Evolutionary conservation across 2,113 vertebrate genomes (phyloP).

Genomic region (Oceanites oceanicus): DNA sequence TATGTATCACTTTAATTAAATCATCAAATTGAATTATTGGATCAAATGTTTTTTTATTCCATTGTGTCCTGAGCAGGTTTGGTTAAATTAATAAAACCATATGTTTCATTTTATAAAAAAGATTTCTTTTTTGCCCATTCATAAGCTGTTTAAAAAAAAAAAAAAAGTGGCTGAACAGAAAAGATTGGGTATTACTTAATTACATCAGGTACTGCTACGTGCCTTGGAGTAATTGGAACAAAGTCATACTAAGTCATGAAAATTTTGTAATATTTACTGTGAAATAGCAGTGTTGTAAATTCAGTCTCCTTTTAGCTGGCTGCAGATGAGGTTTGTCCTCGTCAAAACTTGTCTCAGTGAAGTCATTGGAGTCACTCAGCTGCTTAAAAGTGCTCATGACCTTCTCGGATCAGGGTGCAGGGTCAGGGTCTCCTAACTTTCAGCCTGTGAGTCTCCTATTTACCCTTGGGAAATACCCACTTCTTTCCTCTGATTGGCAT

Average conservation of each 20-base stretch:
- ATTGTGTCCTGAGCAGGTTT: slow-evolving; percentile 68
- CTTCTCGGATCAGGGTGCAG: not conserved
- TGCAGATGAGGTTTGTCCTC: not conserved
- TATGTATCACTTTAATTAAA: slow-evolving; percentile 72
- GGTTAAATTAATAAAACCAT: slow-evolving; percentile 76
- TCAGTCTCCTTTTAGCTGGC: not conserved
- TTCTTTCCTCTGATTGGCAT: not conserved
- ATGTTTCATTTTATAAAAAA: slow-evolving; percentile 65
- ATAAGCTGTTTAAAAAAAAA: slow-evolving; percentile 31
- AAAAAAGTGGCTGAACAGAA: not conserved
- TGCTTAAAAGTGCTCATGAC: not conserved
- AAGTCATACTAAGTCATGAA: slow-evolving; percentile 44
- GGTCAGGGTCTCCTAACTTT: not conserved
- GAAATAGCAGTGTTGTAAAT: slow-evolving; percentile 10
- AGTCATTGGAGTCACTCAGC: not conserved
- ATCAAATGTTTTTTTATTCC: slow-evolving; percentile 65
- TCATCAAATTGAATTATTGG: slow-evolving; percentile 69
- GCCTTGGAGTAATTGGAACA: slow-evolving; percentile 29
- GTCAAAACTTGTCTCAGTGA: not conserved
- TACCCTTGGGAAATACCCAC: not conserved
- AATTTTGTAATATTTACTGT: slow-evolving; percentile 43
- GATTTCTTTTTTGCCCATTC: slow-evolving; percentile 51
- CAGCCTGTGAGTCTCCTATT: not conserved
- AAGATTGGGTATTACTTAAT: slow-evolving; percentile 49
- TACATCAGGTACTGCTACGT: not conserved